phyloP scores from a whole-genome alignment of 2,888 invertebrate species.

The Chrysomela aeneicollis region DNA sequence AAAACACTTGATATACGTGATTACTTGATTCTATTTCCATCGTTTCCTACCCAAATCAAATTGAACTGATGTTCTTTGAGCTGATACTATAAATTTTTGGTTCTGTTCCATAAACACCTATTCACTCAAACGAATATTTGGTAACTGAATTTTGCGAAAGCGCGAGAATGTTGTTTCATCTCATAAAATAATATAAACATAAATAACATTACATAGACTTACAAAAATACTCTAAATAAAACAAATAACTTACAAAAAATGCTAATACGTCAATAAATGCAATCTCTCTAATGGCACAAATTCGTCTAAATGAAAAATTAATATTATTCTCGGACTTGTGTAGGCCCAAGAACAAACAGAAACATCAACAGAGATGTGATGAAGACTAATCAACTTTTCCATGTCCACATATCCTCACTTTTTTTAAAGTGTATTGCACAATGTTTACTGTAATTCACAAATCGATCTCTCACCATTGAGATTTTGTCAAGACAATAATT shows the following conservation, averaged over 20 bases:
- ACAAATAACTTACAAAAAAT: conserved; percentile 49
- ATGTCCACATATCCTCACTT: too few relatives aligned
- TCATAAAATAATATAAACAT: conserved; percentile 52
- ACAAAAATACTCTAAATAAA: conserved; percentile 46
- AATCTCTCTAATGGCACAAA: conserved; percentile 56
- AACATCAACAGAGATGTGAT: too few relatives aligned
- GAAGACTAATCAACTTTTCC: too few relatives aligned
- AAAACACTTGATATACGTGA: not conserved
- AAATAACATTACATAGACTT: conserved; percentile 55
- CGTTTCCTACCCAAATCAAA: conserved; percentile 14
- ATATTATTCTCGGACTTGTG: conserved; percentile 23
- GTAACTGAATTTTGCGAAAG: conserved; percentile 32
- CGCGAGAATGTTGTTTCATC: conserved; percentile 33
- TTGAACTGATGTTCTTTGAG: conserved; percentile 52
- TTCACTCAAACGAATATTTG: conserved; percentile 48
- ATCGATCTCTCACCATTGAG: too few relatives aligned
- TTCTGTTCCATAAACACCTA: conserved; percentile 53
- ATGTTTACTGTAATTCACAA: too few relatives aligned
- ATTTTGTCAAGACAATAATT: conserved; percentile 15
- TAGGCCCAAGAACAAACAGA: not conserved
- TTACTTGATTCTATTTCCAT: conserved; percentile 2
- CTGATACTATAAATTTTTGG: conserved; percentile 55
- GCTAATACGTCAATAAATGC: conserved; percentile 53
- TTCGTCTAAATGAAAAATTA: conserved; percentile 41
- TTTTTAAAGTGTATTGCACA: too few relatives aligned